Conservation (phyloP, 2,888 invertebrate species). For the Drosophila limbata region DNA sequence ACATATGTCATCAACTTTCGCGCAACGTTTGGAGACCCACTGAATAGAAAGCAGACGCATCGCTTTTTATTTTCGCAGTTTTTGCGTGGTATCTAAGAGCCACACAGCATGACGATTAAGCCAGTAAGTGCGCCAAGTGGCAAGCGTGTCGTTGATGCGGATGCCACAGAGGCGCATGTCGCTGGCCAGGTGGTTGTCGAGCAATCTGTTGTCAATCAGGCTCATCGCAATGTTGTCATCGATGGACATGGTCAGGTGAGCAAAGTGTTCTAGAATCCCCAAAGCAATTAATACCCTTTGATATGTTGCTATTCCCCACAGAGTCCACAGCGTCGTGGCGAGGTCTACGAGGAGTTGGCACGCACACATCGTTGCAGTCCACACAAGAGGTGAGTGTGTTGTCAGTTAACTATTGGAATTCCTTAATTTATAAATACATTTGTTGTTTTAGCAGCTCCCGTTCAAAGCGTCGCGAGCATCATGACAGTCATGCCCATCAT, state of each 20-base stretch:
- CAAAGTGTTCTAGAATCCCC: no score
- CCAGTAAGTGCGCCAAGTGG: slow-evolving; percentile 81
- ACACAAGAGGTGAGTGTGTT: slow-evolving; percentile 80
- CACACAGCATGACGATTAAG: slow-evolving; percentile 84
- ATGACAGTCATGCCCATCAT: slow-evolving; percentile 72
- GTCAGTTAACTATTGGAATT: neutral
- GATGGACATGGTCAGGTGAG: slow-evolving; percentile 82
- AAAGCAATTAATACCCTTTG: neutral
- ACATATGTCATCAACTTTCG: slow-evolving; percentile 41
- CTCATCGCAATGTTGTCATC: slow-evolving; percentile 84
- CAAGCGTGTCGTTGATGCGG: slow-evolving; percentile 74
- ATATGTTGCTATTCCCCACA: slow-evolving; percentile 36
- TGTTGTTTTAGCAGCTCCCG: slow-evolving; percentile 61
- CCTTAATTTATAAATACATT: neutral
- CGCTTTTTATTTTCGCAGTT: neutral
- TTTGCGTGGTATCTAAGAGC: slow-evolving; percentile 28
- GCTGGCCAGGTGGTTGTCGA: slow-evolving; percentile 68
- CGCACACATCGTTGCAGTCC: slow-evolving; percentile 84
- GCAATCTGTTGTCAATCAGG: slow-evolving; percentile 67
- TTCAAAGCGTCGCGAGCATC: slow-evolving; percentile 83
- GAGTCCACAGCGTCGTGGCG: slow-evolving; percentile 84
- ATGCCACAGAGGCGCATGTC: slow-evolving; percentile 66
- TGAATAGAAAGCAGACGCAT: slow-evolving; percentile 3
- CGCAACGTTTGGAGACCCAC: slow-evolving; percentile 3
- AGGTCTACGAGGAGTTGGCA: slow-evolving; percentile 83